Evolutionary conservation across 2,113 vertebrate genomes (phyloP).

Genomic region (Phaethornis superciliosus): DNA sequence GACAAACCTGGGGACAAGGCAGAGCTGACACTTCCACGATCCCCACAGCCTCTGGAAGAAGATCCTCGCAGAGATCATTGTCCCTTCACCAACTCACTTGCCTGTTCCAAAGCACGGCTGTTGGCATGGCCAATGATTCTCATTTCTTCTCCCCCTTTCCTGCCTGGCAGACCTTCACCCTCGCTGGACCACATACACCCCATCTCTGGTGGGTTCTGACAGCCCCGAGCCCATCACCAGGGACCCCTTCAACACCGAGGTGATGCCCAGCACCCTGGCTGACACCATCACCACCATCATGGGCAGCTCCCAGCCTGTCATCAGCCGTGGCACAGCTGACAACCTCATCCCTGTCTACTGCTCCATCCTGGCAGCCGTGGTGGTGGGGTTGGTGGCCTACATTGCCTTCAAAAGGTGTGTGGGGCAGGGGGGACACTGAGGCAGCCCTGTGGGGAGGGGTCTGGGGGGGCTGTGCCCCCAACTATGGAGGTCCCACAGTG

Average conservation of each 20-base stretch:
- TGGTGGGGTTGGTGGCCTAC: conserved; percentile 93
- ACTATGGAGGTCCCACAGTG: fast-evolving
- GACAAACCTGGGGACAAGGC: background rate
- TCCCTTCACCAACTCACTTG: background rate
- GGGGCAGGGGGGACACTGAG: too few relatives aligned
- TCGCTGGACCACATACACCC: conserved; percentile 62
- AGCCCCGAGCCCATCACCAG: conserved; percentile 37
- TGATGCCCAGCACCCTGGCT: conserved; percentile 51
- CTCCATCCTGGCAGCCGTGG: conserved; percentile 94
- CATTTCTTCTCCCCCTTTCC: background rate
- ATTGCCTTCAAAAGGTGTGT: conserved; percentile 92
- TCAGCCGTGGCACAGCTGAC: conserved; percentile 82
- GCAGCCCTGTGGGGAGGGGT: background rate
- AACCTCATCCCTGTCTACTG: conserved; percentile 98
- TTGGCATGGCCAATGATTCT: background rate
- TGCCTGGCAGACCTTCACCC: conserved; percentile 51
- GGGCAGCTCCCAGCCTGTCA: conserved; percentile 85
- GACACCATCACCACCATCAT: conserved; percentile 80
- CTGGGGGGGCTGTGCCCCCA: background rate
- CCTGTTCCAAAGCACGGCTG: fast-evolving
- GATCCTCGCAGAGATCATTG: fast-evolving
- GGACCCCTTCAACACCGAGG: conserved; percentile 42
- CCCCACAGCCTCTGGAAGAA: background rate
- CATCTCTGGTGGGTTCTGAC: background rate
- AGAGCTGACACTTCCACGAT: background rate